Percentiles rank a stretch among this genome's conserved stretches.
Conservation (phyloP, 2,888 invertebrate genomes). For the Drosophila fungiperda region DNA sequence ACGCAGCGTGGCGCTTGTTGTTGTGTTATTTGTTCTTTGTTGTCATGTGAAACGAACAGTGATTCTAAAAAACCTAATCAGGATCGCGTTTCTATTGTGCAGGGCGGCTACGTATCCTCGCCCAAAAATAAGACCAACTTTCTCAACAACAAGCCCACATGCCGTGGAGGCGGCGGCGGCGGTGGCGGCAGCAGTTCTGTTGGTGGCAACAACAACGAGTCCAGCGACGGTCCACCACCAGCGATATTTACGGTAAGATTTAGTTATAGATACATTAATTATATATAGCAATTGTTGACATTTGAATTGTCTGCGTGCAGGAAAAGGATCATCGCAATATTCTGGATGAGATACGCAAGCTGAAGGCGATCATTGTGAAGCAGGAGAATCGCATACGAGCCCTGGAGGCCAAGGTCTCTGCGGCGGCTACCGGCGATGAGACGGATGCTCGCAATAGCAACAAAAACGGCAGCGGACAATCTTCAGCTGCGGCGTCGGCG, state of each 20-base stretch:
- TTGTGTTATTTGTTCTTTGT: slow-evolving; percentile 81
- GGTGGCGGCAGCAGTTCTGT: slow-evolving; percentile 72
- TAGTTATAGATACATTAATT: slow-evolving; percentile 8
- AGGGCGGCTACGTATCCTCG: slow-evolving; percentile 88
- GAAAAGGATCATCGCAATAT: slow-evolving; percentile 91
- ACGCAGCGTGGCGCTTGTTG: slow-evolving; percentile 83
- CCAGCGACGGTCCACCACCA: slow-evolving; percentile 56
- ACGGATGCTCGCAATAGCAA: slow-evolving; percentile 73
- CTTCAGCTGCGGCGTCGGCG: slow-evolving; percentile 19
- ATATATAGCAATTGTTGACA: not conserved
- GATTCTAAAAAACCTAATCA: slow-evolving; percentile 85
- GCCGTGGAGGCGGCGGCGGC: slow-evolving; percentile 82
- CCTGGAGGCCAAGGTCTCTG: slow-evolving; percentile 83
- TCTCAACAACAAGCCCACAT: slow-evolving; percentile 89
- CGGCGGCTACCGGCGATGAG: slow-evolving; percentile 80
- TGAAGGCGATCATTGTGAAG: slow-evolving; percentile 97
- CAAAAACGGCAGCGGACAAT: slow-evolving; percentile 57
- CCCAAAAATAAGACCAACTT: slow-evolving; percentile 90
- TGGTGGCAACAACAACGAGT: slow-evolving; percentile 77
- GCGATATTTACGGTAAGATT: slow-evolving; percentile 84
- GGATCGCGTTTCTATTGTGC: slow-evolving; percentile 89
- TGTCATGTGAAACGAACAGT: slow-evolving; percentile 76
- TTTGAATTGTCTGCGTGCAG: slow-evolving; percentile 52
- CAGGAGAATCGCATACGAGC: slow-evolving; percentile 90
- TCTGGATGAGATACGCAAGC: slow-evolving; percentile 94